Conservation (phyloP, 2,888 invertebrate species). For the Drosophila macrothrix region DNA sequence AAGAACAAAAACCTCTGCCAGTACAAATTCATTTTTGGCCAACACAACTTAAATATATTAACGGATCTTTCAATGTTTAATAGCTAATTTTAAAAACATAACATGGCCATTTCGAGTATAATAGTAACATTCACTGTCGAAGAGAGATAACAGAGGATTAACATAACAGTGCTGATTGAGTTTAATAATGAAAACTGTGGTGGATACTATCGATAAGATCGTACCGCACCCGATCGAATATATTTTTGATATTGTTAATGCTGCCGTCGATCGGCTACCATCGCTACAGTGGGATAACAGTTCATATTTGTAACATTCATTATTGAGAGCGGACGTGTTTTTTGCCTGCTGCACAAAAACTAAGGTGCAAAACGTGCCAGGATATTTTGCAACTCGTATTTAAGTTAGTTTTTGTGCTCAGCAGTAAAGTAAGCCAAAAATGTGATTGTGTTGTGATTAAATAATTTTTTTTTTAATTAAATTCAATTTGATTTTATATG, state of each 20-base stretch:
- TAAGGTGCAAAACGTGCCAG: constrained; percentile 61
- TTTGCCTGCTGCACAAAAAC: constrained; percentile 55
- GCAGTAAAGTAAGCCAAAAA: constrained; percentile 51
- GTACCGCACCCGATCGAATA: constrained; percentile 1
- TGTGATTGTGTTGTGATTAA: constrained; percentile 52
- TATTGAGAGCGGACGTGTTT: constrained; percentile 59
- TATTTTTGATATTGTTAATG: constrained; percentile 24
- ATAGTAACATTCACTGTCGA: not conserved
- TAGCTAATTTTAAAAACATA: not conserved
- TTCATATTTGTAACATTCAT: constrained; percentile 58
- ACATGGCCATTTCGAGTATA: not conserved
- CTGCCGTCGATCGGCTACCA: constrained; percentile 6
- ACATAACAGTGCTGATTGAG: constrained; percentile 12
- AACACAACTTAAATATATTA: not conserved
- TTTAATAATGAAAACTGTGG: not conserved
- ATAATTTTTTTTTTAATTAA: constrained; percentile 10
- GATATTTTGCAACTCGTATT: constrained; percentile 58
- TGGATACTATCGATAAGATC: constrained; percentile 13
- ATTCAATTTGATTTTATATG: constrained; percentile 2
- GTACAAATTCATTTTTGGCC: not conserved
- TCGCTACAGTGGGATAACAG: constrained; percentile 35
- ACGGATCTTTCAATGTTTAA: not conserved
- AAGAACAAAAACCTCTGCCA: not conserved
- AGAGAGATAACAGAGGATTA: too few relatives aligned
- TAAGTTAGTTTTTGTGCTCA: constrained; percentile 41